Evolutionary conservation across 2,797 vertebrate species (phyloP).

Genomic region (Taenioides sp.): DNA sequence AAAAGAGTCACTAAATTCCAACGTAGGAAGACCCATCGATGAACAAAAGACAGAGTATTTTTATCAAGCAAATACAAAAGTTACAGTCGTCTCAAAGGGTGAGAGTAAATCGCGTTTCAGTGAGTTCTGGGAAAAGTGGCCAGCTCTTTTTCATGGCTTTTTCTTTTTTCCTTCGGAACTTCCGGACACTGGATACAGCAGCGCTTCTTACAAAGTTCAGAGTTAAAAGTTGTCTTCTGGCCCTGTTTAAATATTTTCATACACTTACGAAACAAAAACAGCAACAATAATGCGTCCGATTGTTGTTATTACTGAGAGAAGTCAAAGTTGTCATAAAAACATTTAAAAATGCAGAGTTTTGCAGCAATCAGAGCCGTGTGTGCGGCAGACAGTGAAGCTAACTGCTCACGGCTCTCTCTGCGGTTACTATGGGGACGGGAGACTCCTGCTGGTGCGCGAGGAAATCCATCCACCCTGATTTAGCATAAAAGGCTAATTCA

Average conservation of each 20-base stretch:
- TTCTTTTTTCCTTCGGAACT: constrained; percentile 58
- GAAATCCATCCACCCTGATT: neutral
- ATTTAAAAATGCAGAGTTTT: neutral
- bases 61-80: neutral
- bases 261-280: too few species aligned
- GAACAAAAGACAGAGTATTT: constrained; percentile 4
- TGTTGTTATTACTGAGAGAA: neutral
- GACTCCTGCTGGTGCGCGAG: constrained; percentile 71
- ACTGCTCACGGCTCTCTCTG: constrained; percentile 21
- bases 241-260: neutral
- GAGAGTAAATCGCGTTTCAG: neutral
- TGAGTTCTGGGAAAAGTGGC: constrained; percentile 4
- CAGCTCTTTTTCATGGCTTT: constrained; percentile 64
- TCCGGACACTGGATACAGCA: constrained; percentile 57
- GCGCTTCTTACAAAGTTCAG: constrained; percentile 25
- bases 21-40: constrained; percentile 90
- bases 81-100: neutral
- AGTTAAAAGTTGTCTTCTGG: neutral
- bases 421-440: constrained; percentile 71
- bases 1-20: constrained; percentile 96
- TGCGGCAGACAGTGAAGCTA: constrained; percentile 7
- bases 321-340: neutral
- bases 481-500: constrained; percentile 1
- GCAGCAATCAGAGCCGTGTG: neutral
- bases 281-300: neutral